Base-by-base conservation (phyloP, 1,140 invertebrate species). In the Zaprionus camerounensis region DNA sequence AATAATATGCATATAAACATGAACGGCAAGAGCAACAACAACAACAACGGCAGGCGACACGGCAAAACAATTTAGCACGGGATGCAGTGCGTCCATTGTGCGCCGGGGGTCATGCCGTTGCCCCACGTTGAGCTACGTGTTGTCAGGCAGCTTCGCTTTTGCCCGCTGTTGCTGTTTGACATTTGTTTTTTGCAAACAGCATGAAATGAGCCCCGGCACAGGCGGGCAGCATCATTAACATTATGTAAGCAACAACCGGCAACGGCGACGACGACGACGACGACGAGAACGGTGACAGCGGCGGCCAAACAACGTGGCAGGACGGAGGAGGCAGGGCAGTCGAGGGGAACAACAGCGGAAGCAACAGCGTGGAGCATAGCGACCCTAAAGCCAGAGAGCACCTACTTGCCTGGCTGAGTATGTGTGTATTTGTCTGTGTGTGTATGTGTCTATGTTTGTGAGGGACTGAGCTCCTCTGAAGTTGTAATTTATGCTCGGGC, bases 401-500 rank as follows among this genome's bases (percentile, higher is more conserved):
- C 34, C 67, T 53, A 63, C 38, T 26, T 58, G 17, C 59, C n/a
- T 15, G 26, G n/a, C 31, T 51, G 38, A 53, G n/a, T 56, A 26
- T 24, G 17, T 46, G 49, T 28, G 20, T n/a, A 17, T 56, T 38
- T 17, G 12, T 56, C 26, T 24, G 59, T 44, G 12, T 55, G 51
- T 44, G 5, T 5, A 4, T 6, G 28, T 24, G 24, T 26, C 0
- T 26, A 3, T 26, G 61, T 44, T 9, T 6, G 7, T 6, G 28
- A 17, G 28, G 22, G 3, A 11, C 17, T 57, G 24, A 5, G 49
- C 51, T 78, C 78, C 82, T 34, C 76, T 88, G 84, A 81, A 88
- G 84, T 88, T 87, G 85, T 88, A 88, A 88, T 88, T 88, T 90
- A 88, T 90, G 84, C 84, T 88, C 67, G 62, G 71, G 87, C 74